These are phyloP conservation scores for Cassiopea xamachana DNA, from an alignment of 30 jellyfish, hydroid and myxozoan genomes.

Conservation along the genomic window DNA sequence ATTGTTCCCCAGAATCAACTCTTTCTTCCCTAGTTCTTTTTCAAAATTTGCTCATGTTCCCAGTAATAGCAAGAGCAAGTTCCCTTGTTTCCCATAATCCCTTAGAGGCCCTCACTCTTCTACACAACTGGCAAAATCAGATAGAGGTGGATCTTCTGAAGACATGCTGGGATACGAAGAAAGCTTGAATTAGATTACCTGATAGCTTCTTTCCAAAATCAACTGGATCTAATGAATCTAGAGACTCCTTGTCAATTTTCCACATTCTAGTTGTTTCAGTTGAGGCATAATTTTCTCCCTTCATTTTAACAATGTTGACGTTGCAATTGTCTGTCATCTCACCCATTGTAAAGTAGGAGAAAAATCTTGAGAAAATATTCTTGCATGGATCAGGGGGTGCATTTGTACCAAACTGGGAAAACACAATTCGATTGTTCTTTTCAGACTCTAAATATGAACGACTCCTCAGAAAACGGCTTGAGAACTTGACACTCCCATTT, in stretches of 20 bases:
- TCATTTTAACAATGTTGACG: constrained; percentile 54
- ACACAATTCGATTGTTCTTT: constrained; percentile 40
- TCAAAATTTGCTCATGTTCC: too few species aligned
- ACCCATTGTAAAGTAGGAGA: constrained; percentile 57
- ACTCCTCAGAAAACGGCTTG: constrained; percentile 73
- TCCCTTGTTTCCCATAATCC: too few species aligned
- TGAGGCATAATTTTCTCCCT: constrained; percentile 69
- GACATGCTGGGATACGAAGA: neutral
- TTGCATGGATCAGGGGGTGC: constrained; percentile 90
- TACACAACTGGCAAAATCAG: neutral
- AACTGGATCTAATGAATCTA: constrained; percentile 48
- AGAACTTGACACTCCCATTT: constrained; percentile 69
- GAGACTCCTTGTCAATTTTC: constrained; percentile 51
- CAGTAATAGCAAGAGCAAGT: too few species aligned
- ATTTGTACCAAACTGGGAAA: constrained; percentile 69
- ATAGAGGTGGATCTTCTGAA: neutral
- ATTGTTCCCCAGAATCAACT: too few species aligned
- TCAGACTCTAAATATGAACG: constrained; percentile 55
- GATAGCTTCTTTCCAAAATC: constrained; percentile 19
- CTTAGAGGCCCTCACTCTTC: neutral
- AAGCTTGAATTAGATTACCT: neutral
- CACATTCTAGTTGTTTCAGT: constrained; percentile 63
- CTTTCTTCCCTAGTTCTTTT: too few species aligned
- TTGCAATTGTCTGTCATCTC: constrained; percentile 69
- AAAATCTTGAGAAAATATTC: constrained; percentile 69